Percentiles rank a stretch among this genome's conserved stretches.
Evolutionary conservation across 2,888 invertebrate genomes (phyloP).

Genomic region (Hydropsyche betteni): DNA sequence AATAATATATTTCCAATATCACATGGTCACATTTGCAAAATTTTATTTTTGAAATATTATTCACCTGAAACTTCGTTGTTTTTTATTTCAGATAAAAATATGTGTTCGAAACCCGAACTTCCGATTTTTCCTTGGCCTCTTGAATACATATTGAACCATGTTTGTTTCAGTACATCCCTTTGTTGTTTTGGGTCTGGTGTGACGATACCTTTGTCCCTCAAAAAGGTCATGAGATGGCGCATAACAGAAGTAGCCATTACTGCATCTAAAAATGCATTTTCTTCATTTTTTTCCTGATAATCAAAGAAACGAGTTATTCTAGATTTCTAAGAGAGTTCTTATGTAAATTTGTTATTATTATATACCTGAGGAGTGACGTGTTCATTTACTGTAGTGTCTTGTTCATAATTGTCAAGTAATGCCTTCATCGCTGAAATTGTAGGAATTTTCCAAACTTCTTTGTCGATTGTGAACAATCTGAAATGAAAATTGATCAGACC

Average conservation of each 20-base stretch:
- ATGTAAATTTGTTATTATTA: no score
- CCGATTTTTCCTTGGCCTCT: conserved; percentile 81
- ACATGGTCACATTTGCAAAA: conserved; percentile 11
- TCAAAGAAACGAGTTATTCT: no score
- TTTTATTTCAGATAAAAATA: conserved; percentile 88
- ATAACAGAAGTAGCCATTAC: conserved; percentile 81
- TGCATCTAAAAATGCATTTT: conserved; percentile 80
- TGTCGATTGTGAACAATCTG: conserved; percentile 74
- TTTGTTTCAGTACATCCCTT: conserved; percentile 74
- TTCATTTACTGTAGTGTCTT: conserved; percentile 78
- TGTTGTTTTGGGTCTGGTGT: conserved; percentile 74
- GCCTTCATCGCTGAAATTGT: conserved; percentile 78
- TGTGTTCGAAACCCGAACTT: conserved; percentile 93
- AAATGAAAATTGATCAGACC: conserved; percentile 43
- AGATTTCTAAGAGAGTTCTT: no score
- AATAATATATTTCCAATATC: conserved; percentile 47
- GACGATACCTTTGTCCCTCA: conserved; percentile 71
- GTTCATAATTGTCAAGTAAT: conserved; percentile 87
- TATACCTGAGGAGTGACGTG: conserved; percentile 72
- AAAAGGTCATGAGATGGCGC: conserved; percentile 74
- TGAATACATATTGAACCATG: conserved; percentile 87
- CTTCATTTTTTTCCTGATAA: conserved; percentile 75
- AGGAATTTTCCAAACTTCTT: conserved; percentile 71
- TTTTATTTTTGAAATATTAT: background rate
- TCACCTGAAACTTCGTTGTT: conserved; percentile 74